A percentile compares a stretch with the other conserved stretches of the same genome.
Conservation (phyloP, 2,113 vertebrate genomes). For the Dicrurus megarhynchus region DNA sequence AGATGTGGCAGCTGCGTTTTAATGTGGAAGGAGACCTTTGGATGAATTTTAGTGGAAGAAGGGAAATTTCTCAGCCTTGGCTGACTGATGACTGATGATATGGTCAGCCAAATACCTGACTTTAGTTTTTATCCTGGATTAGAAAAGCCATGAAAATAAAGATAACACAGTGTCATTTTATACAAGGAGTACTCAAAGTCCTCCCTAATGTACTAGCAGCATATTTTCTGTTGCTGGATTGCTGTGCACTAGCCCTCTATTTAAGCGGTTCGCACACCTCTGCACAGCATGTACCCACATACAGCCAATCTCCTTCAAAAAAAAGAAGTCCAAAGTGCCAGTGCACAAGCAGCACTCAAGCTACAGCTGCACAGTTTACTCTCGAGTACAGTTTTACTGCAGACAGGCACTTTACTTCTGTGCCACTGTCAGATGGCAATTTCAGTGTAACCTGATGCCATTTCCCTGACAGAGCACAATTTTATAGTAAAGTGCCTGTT, state of each 20-base stretch:
- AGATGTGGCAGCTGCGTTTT: not conserved
- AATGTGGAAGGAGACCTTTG: fast-evolving
- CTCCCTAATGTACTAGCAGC: not conserved
- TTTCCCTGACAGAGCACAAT: not conserved
- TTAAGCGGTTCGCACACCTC: not conserved
- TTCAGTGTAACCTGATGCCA: not conserved
- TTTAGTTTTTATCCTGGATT: not conserved
- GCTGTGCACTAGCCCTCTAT: not conserved
- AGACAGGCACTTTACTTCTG: not conserved
- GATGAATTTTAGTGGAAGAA: not conserved
- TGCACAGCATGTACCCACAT: not conserved
- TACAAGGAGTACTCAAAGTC: not conserved
- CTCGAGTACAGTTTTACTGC: not conserved
- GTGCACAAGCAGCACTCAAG: not conserved
- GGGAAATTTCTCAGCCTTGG: not conserved
- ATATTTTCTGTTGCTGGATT: not conserved
- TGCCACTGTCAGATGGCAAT: not conserved
- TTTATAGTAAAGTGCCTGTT: not conserved
- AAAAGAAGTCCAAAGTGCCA: not conserved
- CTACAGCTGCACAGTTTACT: not conserved
- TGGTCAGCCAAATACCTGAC: fast-evolving
- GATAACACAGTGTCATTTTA: not conserved
- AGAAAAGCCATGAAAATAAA: not conserved
- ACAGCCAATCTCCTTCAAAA: not conserved
- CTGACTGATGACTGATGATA: not conserved